These are phyloP conservation scores for Drosophila dives DNA, from an alignment of 2,888 invertebrate genomes.

Conservation along the genomic window DNA sequence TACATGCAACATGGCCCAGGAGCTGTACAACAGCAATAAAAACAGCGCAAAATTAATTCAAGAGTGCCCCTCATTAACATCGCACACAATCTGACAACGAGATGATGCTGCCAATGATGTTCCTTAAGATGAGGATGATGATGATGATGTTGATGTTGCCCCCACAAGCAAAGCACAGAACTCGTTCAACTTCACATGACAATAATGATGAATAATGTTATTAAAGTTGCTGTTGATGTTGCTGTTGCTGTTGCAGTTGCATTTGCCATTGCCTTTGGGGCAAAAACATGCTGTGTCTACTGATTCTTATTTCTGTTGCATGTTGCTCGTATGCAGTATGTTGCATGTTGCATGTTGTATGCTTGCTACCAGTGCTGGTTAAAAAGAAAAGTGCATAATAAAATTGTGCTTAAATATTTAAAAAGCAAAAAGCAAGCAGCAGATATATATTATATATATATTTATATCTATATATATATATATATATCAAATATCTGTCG, in stretches of 20 bases:
- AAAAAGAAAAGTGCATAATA: neutral
- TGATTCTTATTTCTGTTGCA: constrained; percentile 29
- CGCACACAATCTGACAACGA: constrained; percentile 43
- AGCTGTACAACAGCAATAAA: constrained; percentile 39
- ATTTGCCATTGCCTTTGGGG: constrained; percentile 29
- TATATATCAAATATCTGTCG: neutral
- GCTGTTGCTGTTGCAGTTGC: constrained; percentile 11
- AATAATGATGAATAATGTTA: constrained; percentile 34
- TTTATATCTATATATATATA: neutral
- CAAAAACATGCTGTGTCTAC: constrained; percentile 54
- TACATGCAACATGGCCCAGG: constrained; percentile 50
- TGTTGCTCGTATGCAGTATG: neutral
- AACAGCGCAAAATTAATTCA: constrained; percentile 56
- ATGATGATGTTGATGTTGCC: constrained; percentile 14
- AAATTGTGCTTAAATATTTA: neutral
- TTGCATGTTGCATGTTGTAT: constrained; percentile 30
- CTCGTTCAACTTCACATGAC: constrained; percentile 53
- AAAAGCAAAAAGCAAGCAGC: neutral
- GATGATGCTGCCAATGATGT: constrained; percentile 19
- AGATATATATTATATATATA: neutral
- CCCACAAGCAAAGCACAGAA: constrained; percentile 46
- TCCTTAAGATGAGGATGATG: constrained; percentile 6
- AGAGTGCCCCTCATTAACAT: constrained; percentile 64
- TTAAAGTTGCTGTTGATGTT: constrained; percentile 23
- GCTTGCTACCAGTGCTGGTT: constrained; percentile 18